Evolutionary conservation across 2,797 vertebrate species (phyloP).

Genomic region (Notolepis coatsorum): DNA sequence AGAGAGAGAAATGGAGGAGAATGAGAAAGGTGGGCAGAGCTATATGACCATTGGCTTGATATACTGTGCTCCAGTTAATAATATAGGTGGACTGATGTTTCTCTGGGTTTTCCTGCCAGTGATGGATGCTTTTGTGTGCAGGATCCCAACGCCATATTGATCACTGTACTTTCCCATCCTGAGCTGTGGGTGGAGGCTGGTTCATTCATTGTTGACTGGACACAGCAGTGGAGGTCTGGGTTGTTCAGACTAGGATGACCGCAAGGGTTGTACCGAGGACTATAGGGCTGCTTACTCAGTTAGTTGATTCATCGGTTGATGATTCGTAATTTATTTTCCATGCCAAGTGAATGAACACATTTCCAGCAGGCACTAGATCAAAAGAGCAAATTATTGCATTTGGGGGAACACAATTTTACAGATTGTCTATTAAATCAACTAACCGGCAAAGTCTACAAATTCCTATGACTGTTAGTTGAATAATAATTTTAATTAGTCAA

Average conservation of each 20-base stretch:
- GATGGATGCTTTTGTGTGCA: conserved; percentile 62
- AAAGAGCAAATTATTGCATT: too few relatives aligned
- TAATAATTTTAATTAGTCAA: too few relatives aligned
- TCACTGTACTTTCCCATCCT: conserved; percentile 54
- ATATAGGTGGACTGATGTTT: conserved; percentile 46
- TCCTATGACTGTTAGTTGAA: too few relatives aligned
- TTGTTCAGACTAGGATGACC: conserved; percentile 19
- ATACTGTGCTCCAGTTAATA: conserved; percentile 50
- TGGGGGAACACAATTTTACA: too few relatives aligned
- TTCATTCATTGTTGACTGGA: conserved; percentile 11
- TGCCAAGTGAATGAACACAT: too few relatives aligned
- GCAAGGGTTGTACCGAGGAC: too few relatives aligned
- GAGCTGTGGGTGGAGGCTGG: conserved; percentile 43
- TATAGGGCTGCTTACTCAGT: too few relatives aligned
- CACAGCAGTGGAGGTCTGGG: conserved; percentile 22
- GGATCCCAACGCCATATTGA: conserved; percentile 54
- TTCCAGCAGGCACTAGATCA: too few relatives aligned
- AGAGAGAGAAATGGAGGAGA: conserved; percentile 18
- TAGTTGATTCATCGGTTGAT: too few relatives aligned
- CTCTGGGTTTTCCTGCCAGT: conserved; percentile 36
- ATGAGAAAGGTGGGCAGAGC: conserved; percentile 36
- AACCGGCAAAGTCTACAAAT: too few relatives aligned
- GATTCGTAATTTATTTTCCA: too few relatives aligned
- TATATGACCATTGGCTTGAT: conserved; percentile 51
- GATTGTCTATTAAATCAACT: too few relatives aligned